Evolutionary conservation across 2,797 vertebrate species (phyloP).

Genomic region (Champsocephalus gunnari): DNA sequence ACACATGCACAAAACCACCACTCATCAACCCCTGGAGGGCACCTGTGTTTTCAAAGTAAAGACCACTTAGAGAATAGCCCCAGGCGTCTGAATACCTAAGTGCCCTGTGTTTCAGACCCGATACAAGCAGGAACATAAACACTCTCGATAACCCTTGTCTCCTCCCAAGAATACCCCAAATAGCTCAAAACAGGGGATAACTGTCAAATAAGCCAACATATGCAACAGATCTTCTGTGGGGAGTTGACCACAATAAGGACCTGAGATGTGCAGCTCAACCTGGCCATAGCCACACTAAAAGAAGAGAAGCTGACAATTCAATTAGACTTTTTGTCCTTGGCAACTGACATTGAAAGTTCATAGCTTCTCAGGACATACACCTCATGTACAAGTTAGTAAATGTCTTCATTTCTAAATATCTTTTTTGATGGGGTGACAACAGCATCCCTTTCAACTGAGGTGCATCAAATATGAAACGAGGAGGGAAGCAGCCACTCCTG

Average conservation of each 20-base stretch:
- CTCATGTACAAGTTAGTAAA: background rate
- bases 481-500: constrained; percentile 48
- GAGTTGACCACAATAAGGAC: constrained; percentile 64
- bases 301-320: constrained; percentile 14
- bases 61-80: constrained; percentile 88
- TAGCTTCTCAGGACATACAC: constrained; percentile 2
- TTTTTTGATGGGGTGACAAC: constrained; percentile 12
- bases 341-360: constrained; percentile 22
- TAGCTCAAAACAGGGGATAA: constrained; percentile 62
- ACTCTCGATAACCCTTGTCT: constrained; percentile 75
- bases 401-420: background rate
- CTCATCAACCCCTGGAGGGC: constrained; percentile 82
- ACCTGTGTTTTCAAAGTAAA: constrained; percentile 88
- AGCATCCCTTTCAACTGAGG: constrained; percentile 44
- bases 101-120: constrained; percentile 77
- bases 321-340: constrained; percentile 26
- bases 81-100: constrained; percentile 80
- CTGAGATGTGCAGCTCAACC: constrained; percentile 45
- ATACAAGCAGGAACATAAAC: constrained; percentile 79
- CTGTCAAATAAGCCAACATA: constrained; percentile 48
- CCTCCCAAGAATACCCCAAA: constrained; percentile 74
- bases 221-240: constrained; percentile 61
- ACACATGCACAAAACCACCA: constrained; percentile 69
- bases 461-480: constrained; percentile 47
- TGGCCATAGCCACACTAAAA: constrained; percentile 18